These are phyloP conservation scores for Pyralis farinalis DNA, from an alignment of 2,888 invertebrate genomes.

Conservation along the genomic window DNA sequence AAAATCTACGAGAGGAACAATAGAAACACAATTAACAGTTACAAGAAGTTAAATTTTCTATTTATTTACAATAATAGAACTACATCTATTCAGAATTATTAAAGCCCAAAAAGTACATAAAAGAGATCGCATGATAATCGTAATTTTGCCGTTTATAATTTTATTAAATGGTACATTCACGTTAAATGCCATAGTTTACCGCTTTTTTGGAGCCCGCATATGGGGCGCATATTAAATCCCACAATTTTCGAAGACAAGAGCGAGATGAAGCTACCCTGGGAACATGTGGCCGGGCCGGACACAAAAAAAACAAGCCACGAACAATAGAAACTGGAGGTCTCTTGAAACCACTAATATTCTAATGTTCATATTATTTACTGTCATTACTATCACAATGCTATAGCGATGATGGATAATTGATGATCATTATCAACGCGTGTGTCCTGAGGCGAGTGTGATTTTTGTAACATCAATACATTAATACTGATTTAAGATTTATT, in stretches of 20 bases:
- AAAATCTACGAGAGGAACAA: too few relatives aligned
- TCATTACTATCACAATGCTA: constrained; percentile 10
- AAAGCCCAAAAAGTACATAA: too few relatives aligned
- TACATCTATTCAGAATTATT: too few relatives aligned
- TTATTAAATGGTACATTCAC: background rate
- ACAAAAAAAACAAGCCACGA: constrained; percentile 50
- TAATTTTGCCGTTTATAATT: background rate
- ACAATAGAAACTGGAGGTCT: constrained; percentile 30
- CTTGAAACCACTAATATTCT: background rate
- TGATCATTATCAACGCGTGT: constrained; percentile 8
- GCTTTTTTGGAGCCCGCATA: constrained; percentile 52
- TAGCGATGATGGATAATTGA: constrained; percentile 5
- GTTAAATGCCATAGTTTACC: constrained; percentile 2
- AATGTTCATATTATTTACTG: constrained; percentile 9
- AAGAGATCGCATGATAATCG: too few relatives aligned
- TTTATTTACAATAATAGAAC: too few relatives aligned
- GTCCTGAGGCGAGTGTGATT: constrained; percentile 2
- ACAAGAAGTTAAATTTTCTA: too few relatives aligned
- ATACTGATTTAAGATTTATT: constrained; percentile 8
- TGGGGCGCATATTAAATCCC: constrained; percentile 42
- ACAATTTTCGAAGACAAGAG: constrained; percentile 34
- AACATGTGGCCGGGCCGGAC: constrained; percentile 50
- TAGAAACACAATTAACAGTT: too few relatives aligned
- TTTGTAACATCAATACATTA: constrained; percentile 12
- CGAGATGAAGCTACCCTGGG: constrained; percentile 36